Evolutionary conservation across 2,888 invertebrate genomes (phyloP).

Genomic region (Hypomecis punctinalis): DNA sequence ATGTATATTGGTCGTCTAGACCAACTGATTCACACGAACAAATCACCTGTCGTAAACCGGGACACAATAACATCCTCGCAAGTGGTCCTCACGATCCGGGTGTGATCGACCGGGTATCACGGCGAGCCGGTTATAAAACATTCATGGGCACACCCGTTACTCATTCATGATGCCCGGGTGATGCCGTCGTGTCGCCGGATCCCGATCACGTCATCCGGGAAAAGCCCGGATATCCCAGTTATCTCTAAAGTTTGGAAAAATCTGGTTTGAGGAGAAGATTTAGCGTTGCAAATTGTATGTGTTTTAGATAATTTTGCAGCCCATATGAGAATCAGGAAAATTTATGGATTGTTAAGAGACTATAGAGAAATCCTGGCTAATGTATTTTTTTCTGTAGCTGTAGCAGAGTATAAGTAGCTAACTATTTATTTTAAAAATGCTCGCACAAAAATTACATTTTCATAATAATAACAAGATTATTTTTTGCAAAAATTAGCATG

Average conservation of each 20-base stretch:
- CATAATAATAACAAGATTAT: too few species aligned
- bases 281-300: too few species aligned
- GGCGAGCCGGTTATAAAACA: conserved; percentile 73
- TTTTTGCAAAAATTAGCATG: too few species aligned
- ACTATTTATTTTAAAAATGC: too few species aligned
- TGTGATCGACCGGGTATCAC: conserved; percentile 65
- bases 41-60: conserved; percentile 13
- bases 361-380: too few species aligned
- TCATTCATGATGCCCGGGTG: conserved; percentile 73
- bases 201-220: conserved; percentile 56
- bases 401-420: too few species aligned
- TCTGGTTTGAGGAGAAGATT: background rate
- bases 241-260: conserved; percentile 27
- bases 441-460: too few species aligned
- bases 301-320: background rate
- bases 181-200: conserved; percentile 53
- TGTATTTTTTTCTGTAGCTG: too few species aligned
- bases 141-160: conserved; percentile 72
- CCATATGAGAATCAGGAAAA: background rate
- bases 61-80: conserved; percentile 39
- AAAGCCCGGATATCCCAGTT: conserved; percentile 46
- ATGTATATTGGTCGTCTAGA: background rate
- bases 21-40: background rate
- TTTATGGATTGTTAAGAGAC: background rate
- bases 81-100: conserved; percentile 48